These are phyloP conservation scores for Sorex araneus DNA, from an alignment of 2,113 vertebrate genomes.

Conservation along the genomic window DNA sequence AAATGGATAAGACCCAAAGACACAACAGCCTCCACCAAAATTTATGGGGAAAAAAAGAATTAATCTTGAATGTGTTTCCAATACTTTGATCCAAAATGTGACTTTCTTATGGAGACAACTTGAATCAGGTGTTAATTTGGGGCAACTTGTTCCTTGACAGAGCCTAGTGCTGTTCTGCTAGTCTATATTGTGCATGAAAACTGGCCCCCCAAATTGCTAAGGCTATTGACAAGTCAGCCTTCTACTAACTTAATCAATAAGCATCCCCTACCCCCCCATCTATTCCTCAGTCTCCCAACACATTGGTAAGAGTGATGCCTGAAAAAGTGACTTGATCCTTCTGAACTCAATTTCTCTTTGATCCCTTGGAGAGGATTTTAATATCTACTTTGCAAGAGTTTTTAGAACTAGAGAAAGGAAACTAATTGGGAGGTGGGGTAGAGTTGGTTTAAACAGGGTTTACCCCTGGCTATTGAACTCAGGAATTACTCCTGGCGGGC, in stretches of 20 bases:
- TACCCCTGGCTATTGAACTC: too few species aligned
- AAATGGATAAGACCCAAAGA: too few species aligned
- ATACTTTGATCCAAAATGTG: background rate
- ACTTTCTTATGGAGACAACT: background rate
- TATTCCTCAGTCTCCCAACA: constrained; percentile 28
- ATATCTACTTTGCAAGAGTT: background rate
- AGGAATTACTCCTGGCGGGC: too few species aligned
- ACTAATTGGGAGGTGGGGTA: background rate
- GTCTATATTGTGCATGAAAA: background rate
- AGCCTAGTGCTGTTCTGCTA: constrained; percentile 4
- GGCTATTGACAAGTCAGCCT: constrained; percentile 23
- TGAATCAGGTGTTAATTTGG: background rate
- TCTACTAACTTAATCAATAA: background rate
- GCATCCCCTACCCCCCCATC: background rate
- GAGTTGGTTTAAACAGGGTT: too few species aligned
- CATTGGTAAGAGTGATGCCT: background rate
- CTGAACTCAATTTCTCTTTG: background rate
- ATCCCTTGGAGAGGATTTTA: background rate
- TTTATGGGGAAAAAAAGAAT: background rate
- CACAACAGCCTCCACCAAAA: background rate
- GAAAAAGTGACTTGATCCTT: constrained; percentile 13
- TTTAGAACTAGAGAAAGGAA: background rate
- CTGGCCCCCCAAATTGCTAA: background rate
- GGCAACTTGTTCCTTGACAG: background rate
- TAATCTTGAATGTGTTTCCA: background rate